Base-by-base conservation (phyloP, 2,113 vertebrate species). In the Oreochromis spilurus region DNA sequence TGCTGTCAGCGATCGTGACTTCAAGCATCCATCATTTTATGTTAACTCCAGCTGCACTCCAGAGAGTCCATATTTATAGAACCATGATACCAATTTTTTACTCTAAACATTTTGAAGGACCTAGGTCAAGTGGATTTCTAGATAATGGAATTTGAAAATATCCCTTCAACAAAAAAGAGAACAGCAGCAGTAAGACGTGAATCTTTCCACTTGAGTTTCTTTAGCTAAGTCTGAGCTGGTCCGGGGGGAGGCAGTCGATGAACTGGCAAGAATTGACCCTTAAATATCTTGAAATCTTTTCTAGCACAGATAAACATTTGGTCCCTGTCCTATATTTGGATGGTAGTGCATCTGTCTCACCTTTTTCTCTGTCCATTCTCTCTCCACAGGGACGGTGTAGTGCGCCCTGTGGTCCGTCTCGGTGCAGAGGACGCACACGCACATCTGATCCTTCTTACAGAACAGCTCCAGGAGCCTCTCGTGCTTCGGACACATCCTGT, bases 381-480 rank as follows among this genome's bases (percentile, higher is more conserved):
- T 88, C 90, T 97, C 97, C 21, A 96, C 96, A 0, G 96, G 95
- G 4, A 97, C 94, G 1, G 96, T 96, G 90, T 96, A 96, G 88
- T 97, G 97, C 0, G 94, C 89, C 54, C 96, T 85, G 93, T 97
- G 97, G 91, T 97, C 96, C 1, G 94, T 96, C 93, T 96, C 96
- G 0, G 95, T 96, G 40, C 97, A 97, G 5, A 97, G 94, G 17
- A 96, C 96, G 31, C 97, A 97, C 75, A 97, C 96, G 2, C 96
- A 96, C 1, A 88, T 93, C 88, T 96, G 95, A 53, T 97, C 97
- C 81, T 94, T 96, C 92, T 96, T 96, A 43, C 97, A 97, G 93
- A 96, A 97, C 4, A 97, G 94, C 91, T 97, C 96, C 94, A 97
- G 91, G 6, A 97, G 94, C 75, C 96, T 82, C 31, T 97, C 90